Conservation (phyloP, 2,113 vertebrate genomes). For the Leptodactylus fuscus region DNA sequence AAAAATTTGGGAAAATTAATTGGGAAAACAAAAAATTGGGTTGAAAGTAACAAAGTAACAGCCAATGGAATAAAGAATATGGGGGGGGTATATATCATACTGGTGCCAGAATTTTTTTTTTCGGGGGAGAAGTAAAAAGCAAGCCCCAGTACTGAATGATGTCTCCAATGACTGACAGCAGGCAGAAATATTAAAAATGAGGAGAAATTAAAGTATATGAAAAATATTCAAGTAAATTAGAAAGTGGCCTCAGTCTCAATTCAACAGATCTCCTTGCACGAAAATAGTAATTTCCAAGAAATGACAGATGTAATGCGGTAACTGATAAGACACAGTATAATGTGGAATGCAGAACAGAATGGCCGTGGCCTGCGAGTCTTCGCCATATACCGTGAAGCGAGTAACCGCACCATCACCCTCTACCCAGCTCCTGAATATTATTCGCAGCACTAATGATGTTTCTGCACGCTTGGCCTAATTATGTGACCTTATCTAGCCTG, state of each 20-base stretch:
- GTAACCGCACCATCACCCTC: constrained; percentile 8
- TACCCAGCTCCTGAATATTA: background rate
- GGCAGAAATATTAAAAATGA: background rate
- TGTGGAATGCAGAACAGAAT: background rate
- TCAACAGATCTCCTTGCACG: background rate
- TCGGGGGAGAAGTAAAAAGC: too few relatives aligned
- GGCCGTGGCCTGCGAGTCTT: background rate
- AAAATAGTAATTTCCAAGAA: background rate
- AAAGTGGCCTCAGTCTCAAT: too few relatives aligned
- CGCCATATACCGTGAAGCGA: background rate
- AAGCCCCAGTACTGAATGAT: too few relatives aligned
- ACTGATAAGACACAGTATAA: background rate
- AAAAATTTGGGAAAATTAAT: background rate
- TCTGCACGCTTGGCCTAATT: constrained; percentile 14
- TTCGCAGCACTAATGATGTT: constrained; percentile 39
- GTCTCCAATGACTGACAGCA: background rate
- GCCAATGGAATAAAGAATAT: too few relatives aligned
- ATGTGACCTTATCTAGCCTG: constrained; percentile 21
- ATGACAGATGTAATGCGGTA: background rate
- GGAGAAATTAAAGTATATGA: background rate
- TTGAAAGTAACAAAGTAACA: too few relatives aligned
- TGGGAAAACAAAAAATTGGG: too few relatives aligned
- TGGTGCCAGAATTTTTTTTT: too few relatives aligned
- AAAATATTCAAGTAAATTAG: too few relatives aligned
- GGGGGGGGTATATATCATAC: too few relatives aligned